Percentiles rank a stretch among this genome's conserved stretches.
Evolutionary conservation across 2,888 invertebrate species (phyloP).

Genomic region (Argyra leucocephala): DNA sequence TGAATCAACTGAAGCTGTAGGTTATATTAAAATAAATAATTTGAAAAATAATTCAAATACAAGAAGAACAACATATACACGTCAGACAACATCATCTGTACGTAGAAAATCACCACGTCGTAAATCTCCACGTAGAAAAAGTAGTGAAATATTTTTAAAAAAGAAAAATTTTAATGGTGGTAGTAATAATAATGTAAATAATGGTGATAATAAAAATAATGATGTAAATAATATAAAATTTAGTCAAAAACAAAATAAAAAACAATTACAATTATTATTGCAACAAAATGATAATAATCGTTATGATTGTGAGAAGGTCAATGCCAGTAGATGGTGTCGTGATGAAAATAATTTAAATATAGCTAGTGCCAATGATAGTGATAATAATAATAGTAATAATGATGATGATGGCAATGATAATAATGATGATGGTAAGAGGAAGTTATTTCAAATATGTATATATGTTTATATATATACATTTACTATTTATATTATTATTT

Average conservation of each 20-base stretch:
- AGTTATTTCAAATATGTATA: not conserved
- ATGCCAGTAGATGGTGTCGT: slow-evolving; percentile 13
- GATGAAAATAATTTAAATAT: slow-evolving; percentile 8
- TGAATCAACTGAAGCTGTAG: not conserved
- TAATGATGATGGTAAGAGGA: not conserved
- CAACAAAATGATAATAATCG: not conserved
- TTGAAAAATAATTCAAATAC: not conserved
- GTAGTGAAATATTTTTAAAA: slow-evolving; percentile 17
- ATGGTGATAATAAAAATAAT: not conserved
- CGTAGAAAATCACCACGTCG: not conserved
- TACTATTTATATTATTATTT: no score
- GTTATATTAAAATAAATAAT: not conserved
- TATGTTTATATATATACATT: no score
- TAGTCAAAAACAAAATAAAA: not conserved
- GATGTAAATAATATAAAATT: not conserved
- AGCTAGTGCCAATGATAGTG: not conserved
- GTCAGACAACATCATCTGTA: not conserved
- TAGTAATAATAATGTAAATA: not conserved
- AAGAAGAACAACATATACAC: not conserved
- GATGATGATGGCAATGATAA: slow-evolving; percentile 11
- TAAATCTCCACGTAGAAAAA: slow-evolving; percentile 5
- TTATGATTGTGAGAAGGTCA: slow-evolving; percentile 5
- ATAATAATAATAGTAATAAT: slow-evolving; percentile 1
- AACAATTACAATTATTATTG: not conserved
- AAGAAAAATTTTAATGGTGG: slow-evolving; percentile 14